Evolutionary conservation across 2,797 vertebrate genomes (phyloP).

Genomic region (Parambassis ranga): DNA sequence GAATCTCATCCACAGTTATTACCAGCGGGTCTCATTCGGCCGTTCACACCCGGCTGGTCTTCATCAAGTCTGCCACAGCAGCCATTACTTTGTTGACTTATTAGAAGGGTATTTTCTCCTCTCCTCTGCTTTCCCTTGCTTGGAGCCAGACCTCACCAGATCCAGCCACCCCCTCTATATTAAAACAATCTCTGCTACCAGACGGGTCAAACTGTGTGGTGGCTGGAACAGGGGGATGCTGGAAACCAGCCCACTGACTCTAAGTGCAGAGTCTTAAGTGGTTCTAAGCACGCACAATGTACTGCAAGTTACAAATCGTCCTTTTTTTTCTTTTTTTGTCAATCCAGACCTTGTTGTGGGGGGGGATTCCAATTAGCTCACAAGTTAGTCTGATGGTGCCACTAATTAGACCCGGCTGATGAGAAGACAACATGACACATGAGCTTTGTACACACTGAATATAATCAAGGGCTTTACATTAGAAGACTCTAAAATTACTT

Average conservation of each 20-base stretch:
- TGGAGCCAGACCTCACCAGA: constrained; percentile 33
- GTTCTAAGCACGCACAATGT: too few relatives aligned
- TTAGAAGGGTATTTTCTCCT: constrained; percentile 42
- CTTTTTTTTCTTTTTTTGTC: too few relatives aligned
- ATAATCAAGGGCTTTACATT: background rate
- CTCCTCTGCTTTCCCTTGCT: background rate
- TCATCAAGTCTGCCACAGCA: constrained; percentile 56
- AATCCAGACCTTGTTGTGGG: constrained; percentile 31
- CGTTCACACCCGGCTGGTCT: constrained; percentile 59
- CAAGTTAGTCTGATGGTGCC: constrained; percentile 36
- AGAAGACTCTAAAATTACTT: background rate
- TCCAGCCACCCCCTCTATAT: constrained; percentile 47
- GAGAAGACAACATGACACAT: constrained; percentile 19
- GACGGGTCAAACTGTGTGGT: constrained; percentile 50
- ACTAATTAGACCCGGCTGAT: constrained; percentile 48
- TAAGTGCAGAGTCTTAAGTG: too few relatives aligned
- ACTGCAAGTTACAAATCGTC: background rate
- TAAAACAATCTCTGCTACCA: constrained; percentile 34
- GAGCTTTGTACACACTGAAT: background rate
- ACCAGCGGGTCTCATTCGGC: constrained; percentile 45
- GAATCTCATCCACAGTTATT: constrained; percentile 60
- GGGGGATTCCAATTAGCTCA: constrained; percentile 28
- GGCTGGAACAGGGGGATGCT: constrained; percentile 11
- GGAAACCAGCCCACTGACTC: constrained; percentile 32
- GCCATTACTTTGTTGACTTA: constrained; percentile 44